These are phyloP conservation scores for Agrilus cyanescens DNA, from an alignment of 2,888 invertebrate species.

Conservation along the genomic window DNA sequence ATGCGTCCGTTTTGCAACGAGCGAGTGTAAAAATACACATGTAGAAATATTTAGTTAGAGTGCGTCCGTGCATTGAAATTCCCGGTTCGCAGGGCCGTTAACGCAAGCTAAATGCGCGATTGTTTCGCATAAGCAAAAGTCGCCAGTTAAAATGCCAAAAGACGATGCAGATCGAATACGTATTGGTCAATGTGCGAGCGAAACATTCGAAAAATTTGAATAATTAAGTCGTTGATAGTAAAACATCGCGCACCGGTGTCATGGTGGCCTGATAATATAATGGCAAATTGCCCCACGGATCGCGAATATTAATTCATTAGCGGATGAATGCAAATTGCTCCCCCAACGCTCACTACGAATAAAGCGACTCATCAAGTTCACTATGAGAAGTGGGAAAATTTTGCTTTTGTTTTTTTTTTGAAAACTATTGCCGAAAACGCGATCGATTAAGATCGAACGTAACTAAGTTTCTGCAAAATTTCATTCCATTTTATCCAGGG, in stretches of 20 bases:
- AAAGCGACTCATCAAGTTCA: no score
- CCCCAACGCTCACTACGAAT: no score
- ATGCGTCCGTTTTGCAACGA: background rate
- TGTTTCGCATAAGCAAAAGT: slow-evolving; percentile 10
- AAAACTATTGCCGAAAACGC: no score
- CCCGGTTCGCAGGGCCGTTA: slow-evolving; percentile 11
- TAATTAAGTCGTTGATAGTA: slow-evolving; percentile 10
- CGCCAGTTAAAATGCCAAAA: slow-evolving; percentile 18
- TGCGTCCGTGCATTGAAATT: slow-evolving; percentile 10
- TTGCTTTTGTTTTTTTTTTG: no score
- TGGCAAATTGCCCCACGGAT: slow-evolving; percentile 2
- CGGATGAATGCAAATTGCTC: no score
- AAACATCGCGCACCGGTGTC: slow-evolving; percentile 8
- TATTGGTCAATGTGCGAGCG: slow-evolving; percentile 12
- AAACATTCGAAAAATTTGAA: slow-evolving; percentile 14
- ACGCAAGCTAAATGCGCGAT: slow-evolving; percentile 12
- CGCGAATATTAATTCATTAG: no score
- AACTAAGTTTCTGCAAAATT: no score
- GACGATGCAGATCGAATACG: slow-evolving; percentile 19
- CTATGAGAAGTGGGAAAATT: no score
- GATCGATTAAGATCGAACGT: no score
- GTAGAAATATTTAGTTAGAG: slow-evolving; percentile 3
- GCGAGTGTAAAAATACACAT: background rate
- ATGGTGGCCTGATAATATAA: slow-evolving; percentile 9
- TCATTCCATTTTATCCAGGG: no score